Evolutionary conservation across 2,113 vertebrate species (phyloP), one percentile per base, ranked within the genome.

Genomic region (Ptychochromis oligacanthus): DNA sequence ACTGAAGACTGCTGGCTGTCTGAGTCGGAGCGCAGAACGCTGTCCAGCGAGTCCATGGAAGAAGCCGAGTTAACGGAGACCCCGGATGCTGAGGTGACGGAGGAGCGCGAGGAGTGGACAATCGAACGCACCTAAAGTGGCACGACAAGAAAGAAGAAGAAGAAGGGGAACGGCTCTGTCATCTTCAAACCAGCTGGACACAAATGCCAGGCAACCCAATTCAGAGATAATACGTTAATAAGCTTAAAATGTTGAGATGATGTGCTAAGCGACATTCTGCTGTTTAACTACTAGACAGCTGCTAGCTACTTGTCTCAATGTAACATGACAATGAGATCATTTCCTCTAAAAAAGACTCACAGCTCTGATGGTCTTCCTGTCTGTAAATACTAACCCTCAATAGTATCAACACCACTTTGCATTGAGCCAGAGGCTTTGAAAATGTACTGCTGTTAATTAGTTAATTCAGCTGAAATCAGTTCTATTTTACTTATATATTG

Each of bases 31-130:
- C 95, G 95, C 0, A 90, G 93, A 76, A 97, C 96, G 58, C 98
- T 97, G 94, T 99, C 98, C 94, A 99, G 85, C 7, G 98, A 99
- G 81, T 99, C 98, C 97, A 99, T 97, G 87, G 94, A 94, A 9
- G 94, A 95, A 36, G 94, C 94, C 0, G 94, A 95, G 88, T 94
- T 94, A 2, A 95, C 89, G 0, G 93, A 93, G 1, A 88, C 83
- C 0, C 92, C 93, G 2, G 95, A 96, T 4, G 97, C 97, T 0
- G 98, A 99, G 61, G 97, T 97, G 76, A 97, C 82, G 79, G 98
- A 99, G 81, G 97, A 98, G 80, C 97, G 96, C 6, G 98, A 97
- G 36, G 97, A 98, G 90, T 97, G 97, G 87, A 97, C 96, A 18
- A 98, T 88, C 0, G 97, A 97, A 34, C 92, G 96, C 2, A 92